phyloP scores from a whole-genome alignment of 2,113 vertebrate species.

The Rhabdornis inornatus region DNA sequence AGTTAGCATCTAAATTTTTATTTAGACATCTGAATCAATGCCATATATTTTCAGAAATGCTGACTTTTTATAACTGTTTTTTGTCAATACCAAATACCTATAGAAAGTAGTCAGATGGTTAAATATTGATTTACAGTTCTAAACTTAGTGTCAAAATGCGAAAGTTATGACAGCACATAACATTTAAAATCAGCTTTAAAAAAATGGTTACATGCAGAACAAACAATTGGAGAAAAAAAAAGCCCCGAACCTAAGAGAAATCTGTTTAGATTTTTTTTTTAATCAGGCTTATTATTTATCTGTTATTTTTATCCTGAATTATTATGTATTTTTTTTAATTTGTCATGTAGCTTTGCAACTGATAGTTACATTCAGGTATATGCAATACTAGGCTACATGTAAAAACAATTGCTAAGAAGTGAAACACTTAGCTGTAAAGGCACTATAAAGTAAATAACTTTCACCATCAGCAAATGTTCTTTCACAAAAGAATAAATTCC shows the following conservation, averaged over 20 bases:
- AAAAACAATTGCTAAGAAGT: background rate
- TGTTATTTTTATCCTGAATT: background rate
- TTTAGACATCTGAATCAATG: background rate
- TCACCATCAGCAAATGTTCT: background rate
- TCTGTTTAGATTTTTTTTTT: background rate
- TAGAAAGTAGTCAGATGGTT: background rate
- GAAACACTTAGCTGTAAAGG: background rate
- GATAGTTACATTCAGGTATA: background rate
- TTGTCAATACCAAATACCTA: background rate
- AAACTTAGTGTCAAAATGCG: background rate
- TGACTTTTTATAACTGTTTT: background rate
- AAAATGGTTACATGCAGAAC: background rate
- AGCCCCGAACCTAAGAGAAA: rapidly evolving
- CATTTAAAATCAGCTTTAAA: background rate
- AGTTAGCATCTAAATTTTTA: background rate
- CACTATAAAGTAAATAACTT: background rate
- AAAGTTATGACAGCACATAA: background rate
- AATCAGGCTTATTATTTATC: background rate
- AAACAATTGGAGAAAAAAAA: rapidly evolving
- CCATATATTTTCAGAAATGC: background rate
- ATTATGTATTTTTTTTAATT: background rate
- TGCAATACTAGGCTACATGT: background rate
- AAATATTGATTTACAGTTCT: background rate
- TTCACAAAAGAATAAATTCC: background rate
- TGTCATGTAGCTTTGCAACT: background rate